A percentile compares a stretch with the other conserved stretches of the same genome.
These are phyloP conservation scores for Yasuhikotakia modesta DNA, from an alignment of 2,797 vertebrate genomes.

Conservation along the genomic window DNA sequence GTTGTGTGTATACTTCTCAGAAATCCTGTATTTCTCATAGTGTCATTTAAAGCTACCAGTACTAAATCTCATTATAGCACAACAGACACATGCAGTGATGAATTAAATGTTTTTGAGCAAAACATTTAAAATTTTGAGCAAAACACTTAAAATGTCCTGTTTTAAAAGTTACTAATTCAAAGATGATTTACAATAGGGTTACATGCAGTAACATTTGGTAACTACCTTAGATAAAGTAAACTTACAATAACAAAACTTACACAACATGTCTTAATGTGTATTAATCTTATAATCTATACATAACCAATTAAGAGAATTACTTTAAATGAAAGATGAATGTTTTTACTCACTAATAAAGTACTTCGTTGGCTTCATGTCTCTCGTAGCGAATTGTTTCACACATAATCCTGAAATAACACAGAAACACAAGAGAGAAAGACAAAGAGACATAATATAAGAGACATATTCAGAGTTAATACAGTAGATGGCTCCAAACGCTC, in stretches of 20 bases:
- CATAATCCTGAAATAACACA: constrained; percentile 85
- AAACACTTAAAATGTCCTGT: neutral
- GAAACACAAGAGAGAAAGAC: neutral
- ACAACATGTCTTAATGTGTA: no score
- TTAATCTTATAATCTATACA: no score
- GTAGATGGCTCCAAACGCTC: constrained; percentile 17
- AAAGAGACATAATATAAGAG: neutral
- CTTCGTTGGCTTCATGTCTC: constrained; percentile 97
- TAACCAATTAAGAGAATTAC: no score
- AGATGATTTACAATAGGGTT: no score
- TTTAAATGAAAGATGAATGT: constrained; percentile 16
- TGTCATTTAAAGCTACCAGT: constrained; percentile 4
- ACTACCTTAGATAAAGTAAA: no score
- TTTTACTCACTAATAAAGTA: constrained; percentile 97
- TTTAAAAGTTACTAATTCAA: no score
- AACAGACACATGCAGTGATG: neutral
- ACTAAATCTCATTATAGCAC: constrained; percentile 21
- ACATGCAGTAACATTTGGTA: no score
- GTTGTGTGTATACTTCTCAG: neutral
- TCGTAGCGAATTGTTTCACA: constrained; percentile 97
- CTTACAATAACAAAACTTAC: no score
- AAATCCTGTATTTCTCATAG: constrained; percentile 1
- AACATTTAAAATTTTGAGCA: no score
- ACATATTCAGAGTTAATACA: constrained; percentile 24
- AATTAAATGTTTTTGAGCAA: constrained; percentile 5